Evolutionary conservation across 2,888 invertebrate species (phyloP), one percentile per base, ranked within the genome.

Genomic region (Shargacucullia verbasci): DNA sequence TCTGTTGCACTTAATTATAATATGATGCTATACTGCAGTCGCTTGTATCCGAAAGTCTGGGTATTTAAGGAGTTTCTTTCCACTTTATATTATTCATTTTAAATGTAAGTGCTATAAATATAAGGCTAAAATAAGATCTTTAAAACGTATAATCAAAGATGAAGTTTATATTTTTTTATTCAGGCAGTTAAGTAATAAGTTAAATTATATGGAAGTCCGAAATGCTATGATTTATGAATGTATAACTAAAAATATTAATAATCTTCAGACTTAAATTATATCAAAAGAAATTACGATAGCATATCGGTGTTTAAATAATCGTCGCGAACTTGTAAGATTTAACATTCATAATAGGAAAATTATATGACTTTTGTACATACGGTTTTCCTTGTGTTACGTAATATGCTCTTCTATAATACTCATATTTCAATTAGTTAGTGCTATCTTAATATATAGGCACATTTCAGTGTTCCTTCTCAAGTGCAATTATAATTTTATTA

Each of bases 401-500:
- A 29, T 34, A 29, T 55, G 34, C 44, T 59, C 13, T 12, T 33
- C 10, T 46, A 48, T 25, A 73, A 73, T 62, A 73, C 72, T 66
- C 59, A 41, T 54, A 47, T 43, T 63, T 37, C 25, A 25, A 45
- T 46, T 11, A 43, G 10, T 29, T 66, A 29, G 20, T 20, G 20
- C 20, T 20, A 20, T 20, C 20, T 20, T 20, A n/a, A n/a, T n/a
- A 20, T 20, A 20, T 4, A 20, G 20, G 20, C 12, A 27, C 15
- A 56, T 35, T 9, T 27, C 38, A 55, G 37, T 48, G 66, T 72
- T 47, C 70, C 61, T 48, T 50, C 25, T 34, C 6, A 60, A 58
- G 57, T 61, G 70, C 65, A 62, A 68, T 73, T 65, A 76, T 64
- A 46, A 56, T 14, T 43, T 29, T 33, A 56, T 57, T 58, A 52